phyloP scores from a whole-genome alignment of 2,888 invertebrate species.

The Eledona agricola region DNA sequence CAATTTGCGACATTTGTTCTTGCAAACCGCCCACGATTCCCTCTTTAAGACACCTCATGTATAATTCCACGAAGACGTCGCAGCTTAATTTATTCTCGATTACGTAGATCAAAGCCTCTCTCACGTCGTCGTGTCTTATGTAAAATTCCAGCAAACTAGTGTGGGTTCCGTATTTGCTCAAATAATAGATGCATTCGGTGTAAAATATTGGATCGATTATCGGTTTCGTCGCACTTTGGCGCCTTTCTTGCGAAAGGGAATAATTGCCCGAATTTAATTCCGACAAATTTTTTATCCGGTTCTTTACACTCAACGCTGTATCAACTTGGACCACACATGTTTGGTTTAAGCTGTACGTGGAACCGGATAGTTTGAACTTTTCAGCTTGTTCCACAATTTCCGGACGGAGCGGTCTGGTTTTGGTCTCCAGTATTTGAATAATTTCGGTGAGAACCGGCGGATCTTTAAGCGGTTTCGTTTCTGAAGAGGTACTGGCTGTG shows the following conservation, averaged over 20 bases:
- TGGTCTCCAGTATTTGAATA: slow-evolving; percentile 72
- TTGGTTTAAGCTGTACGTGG: slow-evolving; percentile 49
- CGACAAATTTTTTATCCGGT: slow-evolving; percentile 62
- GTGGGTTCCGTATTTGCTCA: slow-evolving; percentile 81
- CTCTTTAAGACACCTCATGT: slow-evolving; percentile 72
- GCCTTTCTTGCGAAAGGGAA: slow-evolving; percentile 34
- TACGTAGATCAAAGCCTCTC: slow-evolving; percentile 75
- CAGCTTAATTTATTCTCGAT: slow-evolving; percentile 73
- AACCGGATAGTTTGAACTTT: slow-evolving; percentile 44
- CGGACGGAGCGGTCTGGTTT: slow-evolving; percentile 66
- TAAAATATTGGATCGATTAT: slow-evolving; percentile 69
- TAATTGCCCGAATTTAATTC: slow-evolving; percentile 60
- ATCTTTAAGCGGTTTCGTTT: slow-evolving; percentile 68
- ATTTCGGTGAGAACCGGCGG: slow-evolving; percentile 77
- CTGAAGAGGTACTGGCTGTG: slow-evolving; percentile 34
- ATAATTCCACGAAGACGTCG: slow-evolving; percentile 79
- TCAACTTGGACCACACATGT: slow-evolving; percentile 51
- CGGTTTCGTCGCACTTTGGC: slow-evolving; percentile 41
- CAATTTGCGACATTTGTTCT: slow-evolving; percentile 71
- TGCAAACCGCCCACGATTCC: slow-evolving; percentile 71
- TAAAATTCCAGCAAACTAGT: slow-evolving; percentile 79
- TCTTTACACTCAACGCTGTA: slow-evolving; percentile 64
- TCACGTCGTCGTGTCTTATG: slow-evolving; percentile 74
- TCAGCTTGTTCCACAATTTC: slow-evolving; percentile 64
- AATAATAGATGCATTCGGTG: slow-evolving; percentile 84